A percentile compares a stretch with the other conserved stretches of the same genome.
phyloP scores from a whole-genome alignment of 1,140 invertebrate species.

The Solen grandis region DNA sequence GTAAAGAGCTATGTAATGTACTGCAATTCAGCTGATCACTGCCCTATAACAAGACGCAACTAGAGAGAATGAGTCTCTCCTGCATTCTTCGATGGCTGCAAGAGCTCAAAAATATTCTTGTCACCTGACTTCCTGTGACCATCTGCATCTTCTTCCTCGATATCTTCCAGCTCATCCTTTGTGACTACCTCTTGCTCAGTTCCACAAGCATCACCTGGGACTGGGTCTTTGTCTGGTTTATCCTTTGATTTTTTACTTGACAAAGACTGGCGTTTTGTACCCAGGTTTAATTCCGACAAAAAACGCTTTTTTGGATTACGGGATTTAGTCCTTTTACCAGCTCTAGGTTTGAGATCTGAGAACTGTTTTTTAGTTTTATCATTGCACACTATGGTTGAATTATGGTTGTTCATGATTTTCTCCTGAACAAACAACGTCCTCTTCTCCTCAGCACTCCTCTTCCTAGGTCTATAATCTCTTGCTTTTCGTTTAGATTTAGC shows the following conservation, averaged over 20 bases:
- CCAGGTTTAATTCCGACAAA: constrained; percentile 43
- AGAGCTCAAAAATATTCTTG: constrained; percentile 49
- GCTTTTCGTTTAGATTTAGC: not conserved
- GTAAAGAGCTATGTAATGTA: too few relatives aligned
- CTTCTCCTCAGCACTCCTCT: constrained; percentile 50
- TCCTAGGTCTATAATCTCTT: not conserved
- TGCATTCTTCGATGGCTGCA: constrained; percentile 21
- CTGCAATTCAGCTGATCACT: too few relatives aligned
- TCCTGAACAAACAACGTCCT: constrained; percentile 52
- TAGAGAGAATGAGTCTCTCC: too few relatives aligned
- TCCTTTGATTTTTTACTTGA: too few relatives aligned
- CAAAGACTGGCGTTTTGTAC: not conserved
- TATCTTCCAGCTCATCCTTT: not conserved
- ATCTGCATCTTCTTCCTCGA: constrained; percentile 2
- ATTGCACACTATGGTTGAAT: constrained; percentile 44
- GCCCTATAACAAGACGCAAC: too few relatives aligned
- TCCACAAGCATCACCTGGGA: not conserved
- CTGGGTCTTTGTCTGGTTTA: not conserved
- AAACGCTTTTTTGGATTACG: constrained; percentile 41
- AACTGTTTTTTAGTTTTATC: not conserved
- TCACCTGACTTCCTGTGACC: not conserved
- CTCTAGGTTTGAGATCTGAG: not conserved
- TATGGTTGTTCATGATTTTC: constrained; percentile 46
- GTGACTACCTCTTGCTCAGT: not conserved
- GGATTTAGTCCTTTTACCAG: not conserved